A percentile compares a stretch with the other conserved stretches of the same genome.
Conservation (phyloP, 2,888 invertebrate genomes). For the Diaperis boleti region DNA sequence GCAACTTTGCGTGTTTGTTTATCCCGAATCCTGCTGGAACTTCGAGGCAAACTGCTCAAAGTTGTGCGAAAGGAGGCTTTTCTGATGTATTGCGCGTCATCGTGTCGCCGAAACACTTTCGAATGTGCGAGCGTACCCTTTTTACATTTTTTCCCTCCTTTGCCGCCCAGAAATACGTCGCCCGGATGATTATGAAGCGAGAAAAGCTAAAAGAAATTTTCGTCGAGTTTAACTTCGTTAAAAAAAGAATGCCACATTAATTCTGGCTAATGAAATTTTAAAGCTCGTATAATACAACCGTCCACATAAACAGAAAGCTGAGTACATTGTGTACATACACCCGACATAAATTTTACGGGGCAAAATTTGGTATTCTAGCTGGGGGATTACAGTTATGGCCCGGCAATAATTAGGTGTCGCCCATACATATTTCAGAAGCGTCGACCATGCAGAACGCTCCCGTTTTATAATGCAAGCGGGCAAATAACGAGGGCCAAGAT, state of each 20-base stretch:
- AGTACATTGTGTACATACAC: constrained; percentile 45
- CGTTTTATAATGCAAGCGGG: constrained; percentile 44
- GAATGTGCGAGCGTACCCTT: constrained; percentile 33
- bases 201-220: neutral
- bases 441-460: constrained; percentile 46
- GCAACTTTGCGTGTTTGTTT: constrained; percentile 50
- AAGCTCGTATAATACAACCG: constrained; percentile 43
- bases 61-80: constrained; percentile 26
- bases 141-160: constrained; percentile 22
- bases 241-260: constrained; percentile 46
- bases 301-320: constrained; percentile 39
- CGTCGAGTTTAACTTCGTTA: constrained; percentile 38
- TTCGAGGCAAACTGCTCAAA: constrained; percentile 28
- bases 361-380: constrained; percentile 56
- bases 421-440: constrained; percentile 56
- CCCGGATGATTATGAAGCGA: constrained; percentile 8
- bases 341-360: constrained; percentile 51
- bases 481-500: constrained; percentile 33
- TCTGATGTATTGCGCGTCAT: constrained; percentile 55
- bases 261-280: constrained; percentile 51
- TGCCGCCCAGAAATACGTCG: constrained; percentile 2
- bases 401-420: constrained; percentile 58
- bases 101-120: constrained; percentile 56
- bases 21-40: constrained; percentile 32
- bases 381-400: constrained; percentile 57